Percentiles rank a stretch among this genome's conserved stretches.
Conservation (phyloP, 2,888 invertebrate genomes). For the Stenodera caucasica region DNA sequence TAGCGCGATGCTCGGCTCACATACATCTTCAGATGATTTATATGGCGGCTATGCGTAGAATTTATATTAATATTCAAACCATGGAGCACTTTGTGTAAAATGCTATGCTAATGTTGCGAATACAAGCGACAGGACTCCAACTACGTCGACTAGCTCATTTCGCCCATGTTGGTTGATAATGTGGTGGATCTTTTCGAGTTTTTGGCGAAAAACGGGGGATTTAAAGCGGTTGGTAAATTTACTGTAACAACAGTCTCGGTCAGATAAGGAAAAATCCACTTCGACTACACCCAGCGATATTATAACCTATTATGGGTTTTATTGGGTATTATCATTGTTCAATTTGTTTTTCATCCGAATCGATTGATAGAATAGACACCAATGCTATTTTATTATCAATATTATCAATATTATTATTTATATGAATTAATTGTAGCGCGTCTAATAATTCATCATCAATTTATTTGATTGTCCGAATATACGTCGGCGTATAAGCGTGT, state of each 20-base stretch:
- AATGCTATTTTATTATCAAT: too few species aligned
- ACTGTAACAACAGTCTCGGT: conserved; percentile 41
- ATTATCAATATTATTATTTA: not conserved
- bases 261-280: conserved; percentile 30
- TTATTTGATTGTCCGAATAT: not conserved
- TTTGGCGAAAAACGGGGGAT: conserved; percentile 33
- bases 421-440: not conserved
- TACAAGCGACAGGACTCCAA: conserved; percentile 34
- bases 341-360: not conserved
- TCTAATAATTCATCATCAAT: not conserved
- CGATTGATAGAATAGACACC: not conserved
- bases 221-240: conserved; percentile 41
- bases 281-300: not conserved
- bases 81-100: conserved; percentile 49
- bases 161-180: conserved; percentile 13
- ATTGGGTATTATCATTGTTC: not conserved
- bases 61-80: conserved; percentile 51
- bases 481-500: not conserved
- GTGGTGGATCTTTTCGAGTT: conserved; percentile 33
- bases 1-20: conserved; percentile 34
- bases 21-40: conserved; percentile 42
- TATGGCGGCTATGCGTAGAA: conserved; percentile 38
- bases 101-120: conserved; percentile 49
- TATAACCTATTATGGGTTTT: not conserved
- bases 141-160: conserved; percentile 17